Conservation (phyloP, 2,113 vertebrate species). For the Leptobrachium ailaonicum region DNA sequence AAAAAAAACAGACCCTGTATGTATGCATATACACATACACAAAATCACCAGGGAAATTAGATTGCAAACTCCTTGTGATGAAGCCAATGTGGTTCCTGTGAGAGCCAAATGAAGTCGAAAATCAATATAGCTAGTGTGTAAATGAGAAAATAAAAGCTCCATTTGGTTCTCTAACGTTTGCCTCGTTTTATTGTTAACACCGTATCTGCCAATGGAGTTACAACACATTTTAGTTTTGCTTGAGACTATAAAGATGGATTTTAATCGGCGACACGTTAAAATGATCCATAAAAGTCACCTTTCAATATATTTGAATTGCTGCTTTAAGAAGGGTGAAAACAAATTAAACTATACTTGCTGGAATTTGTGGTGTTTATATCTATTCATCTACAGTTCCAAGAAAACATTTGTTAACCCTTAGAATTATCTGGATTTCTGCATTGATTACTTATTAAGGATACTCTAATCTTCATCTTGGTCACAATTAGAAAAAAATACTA, state of each 20-base stretch:
- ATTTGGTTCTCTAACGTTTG: slow-evolving; percentile 4
- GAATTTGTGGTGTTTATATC: too few relatives aligned
- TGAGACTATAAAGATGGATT: background rate
- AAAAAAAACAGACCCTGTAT: background rate
- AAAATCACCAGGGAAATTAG: slow-evolving; percentile 43
- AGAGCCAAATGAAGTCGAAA: slow-evolving; percentile 35
- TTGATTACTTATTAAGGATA: too few relatives aligned
- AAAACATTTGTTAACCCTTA: too few relatives aligned
- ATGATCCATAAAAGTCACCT: too few relatives aligned
- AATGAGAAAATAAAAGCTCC: slow-evolving; percentile 21
- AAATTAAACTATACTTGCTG: too few relatives aligned
- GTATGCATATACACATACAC: slow-evolving; percentile 5
- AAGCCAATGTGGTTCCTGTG: background rate
- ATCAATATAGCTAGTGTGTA: slow-evolving; percentile 31
- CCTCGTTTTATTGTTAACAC: background rate
- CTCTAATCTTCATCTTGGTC: too few relatives aligned
- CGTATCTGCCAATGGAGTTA: background rate
- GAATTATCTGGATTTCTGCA: too few relatives aligned
- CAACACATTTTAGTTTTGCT: background rate
- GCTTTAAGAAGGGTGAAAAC: too few relatives aligned
- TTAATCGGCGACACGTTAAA: too few relatives aligned
- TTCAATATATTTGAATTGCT: too few relatives aligned
- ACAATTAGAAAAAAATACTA: too few relatives aligned
- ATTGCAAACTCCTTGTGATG: slow-evolving; percentile 1
- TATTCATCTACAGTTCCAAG: too few relatives aligned